Base-by-base conservation (phyloP, 2,888 invertebrate species). In the Cheilosia variabilis region DNA sequence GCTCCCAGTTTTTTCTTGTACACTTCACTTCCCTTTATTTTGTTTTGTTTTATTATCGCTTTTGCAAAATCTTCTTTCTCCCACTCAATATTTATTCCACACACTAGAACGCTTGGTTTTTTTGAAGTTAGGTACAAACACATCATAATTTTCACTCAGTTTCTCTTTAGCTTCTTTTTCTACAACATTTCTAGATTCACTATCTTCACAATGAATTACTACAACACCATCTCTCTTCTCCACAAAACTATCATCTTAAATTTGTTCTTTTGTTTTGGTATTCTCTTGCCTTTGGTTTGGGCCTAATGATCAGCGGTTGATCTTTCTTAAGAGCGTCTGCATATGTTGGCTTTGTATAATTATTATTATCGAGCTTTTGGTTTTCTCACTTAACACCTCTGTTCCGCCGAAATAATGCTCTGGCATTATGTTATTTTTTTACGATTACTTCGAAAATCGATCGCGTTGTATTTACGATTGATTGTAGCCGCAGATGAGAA, bases 81-180 rank as follows among this genome's bases (percentile, higher is more conserved):
- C 52, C 52, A 53, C 52, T 53, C 27, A 2, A 2, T 15, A 27
- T 7, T 53, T 3, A 53, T 22, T 22, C 1, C 22, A 22, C 1
- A 22, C 1, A 22, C 22, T 22, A 22, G 2, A 1, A 1, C 1
- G n/a, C 53, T n/a, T 53, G 53, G 27, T 5, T 31, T 53, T 31
- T 53, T 27, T 7, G 1, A 53, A n/a, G 10, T 27, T 9, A 3
- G 31, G 53, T 13, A 17, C 31, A 15, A 4, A 27, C 1, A 53
- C 27, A 10, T 55, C 34, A 55, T 34, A 34, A 34, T 55, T 19
- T 15, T 2, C 17, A n/a, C 50, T 19, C n/a, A 52, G 22, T 52
- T 65, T 65, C 5, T 65, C 22, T 50, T 24, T 50, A n/a, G 13
- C 13, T 41, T 53, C 53, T 27, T 43, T 50, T 37, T 43, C 66